These are phyloP conservation scores for Brachionus angularis DNA, from an alignment of 1,140 invertebrate species.

Conservation along the genomic window DNA sequence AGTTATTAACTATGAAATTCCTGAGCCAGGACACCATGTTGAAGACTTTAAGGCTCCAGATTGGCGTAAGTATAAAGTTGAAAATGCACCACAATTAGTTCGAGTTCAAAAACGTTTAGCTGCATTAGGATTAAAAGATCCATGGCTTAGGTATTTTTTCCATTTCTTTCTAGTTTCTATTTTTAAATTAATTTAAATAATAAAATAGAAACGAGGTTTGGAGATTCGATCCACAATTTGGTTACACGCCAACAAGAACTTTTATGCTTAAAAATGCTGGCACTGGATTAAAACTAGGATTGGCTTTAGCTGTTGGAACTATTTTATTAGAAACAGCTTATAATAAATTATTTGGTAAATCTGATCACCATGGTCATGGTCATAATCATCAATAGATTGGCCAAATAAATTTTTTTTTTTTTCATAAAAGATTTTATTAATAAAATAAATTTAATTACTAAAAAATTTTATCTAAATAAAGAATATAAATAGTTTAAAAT, in stretches of 20 bases:
- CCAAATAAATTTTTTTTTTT: no score
- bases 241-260: neutral
- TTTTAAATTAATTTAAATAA: no score
- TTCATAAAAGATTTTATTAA: no score
- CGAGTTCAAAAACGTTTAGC: constrained; percentile 64
- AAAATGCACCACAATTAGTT: constrained; percentile 65
- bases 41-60: constrained; percentile 61
- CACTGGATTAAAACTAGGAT: constrained; percentile 20
- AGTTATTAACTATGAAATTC: constrained; percentile 33
- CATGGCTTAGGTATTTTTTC: constrained; percentile 64
- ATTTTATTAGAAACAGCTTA: constrained; percentile 33
- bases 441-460: no score
- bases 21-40: constrained; percentile 38
- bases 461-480: no score
- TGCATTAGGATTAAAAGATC: constrained; percentile 70
- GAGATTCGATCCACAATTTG: constrained; percentile 61
- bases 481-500: no score
- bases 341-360: constrained; percentile 24
- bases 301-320: constrained; percentile 28
- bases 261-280: constrained; percentile 36
- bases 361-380: constrained; percentile 39
- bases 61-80: constrained; percentile 68
- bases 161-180: neutral
- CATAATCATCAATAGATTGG: no score
- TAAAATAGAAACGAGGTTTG: constrained; percentile 79